These are phyloP conservation scores for Hydrophis major DNA, from an alignment of 2,797 vertebrate genomes.

Conservation along the genomic window DNA sequence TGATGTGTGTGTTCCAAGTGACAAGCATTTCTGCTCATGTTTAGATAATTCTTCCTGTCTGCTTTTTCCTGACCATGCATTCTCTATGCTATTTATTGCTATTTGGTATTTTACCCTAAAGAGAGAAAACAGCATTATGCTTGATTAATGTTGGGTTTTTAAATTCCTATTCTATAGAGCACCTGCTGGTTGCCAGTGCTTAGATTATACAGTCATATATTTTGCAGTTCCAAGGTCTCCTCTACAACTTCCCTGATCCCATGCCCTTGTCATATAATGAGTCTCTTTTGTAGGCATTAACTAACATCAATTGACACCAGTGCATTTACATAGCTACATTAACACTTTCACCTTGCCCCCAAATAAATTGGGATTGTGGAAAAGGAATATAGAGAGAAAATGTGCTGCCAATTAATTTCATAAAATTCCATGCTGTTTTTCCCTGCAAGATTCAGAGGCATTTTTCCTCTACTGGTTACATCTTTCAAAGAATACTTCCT, in stretches of 20 bases:
- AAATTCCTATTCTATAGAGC: neutral
- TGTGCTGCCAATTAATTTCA: neutral
- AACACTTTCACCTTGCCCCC: neutral
- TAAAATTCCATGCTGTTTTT: neutral
- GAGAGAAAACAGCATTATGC: neutral
- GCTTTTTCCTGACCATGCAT: neutral
- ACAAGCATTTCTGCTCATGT: neutral
- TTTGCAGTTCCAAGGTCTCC: slow-evolving; percentile 10
- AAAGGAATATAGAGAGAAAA: neutral
- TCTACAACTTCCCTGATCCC: neutral
- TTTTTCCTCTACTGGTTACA: neutral
- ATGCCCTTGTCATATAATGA: neutral
- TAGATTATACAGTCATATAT: neutral
- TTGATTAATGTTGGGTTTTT: neutral
- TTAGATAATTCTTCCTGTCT: neutral
- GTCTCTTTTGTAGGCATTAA: slow-evolving; percentile 30
- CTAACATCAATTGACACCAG: slow-evolving; percentile 27
- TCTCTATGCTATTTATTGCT: neutral
- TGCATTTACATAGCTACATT: slow-evolving; percentile 2
- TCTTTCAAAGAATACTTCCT: neutral
- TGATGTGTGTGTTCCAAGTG: neutral
- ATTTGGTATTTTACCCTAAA: slow-evolving; percentile 12
- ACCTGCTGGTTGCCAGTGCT: neutral
- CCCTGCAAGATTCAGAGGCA: neutral
- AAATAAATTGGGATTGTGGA: neutral